phyloP scores from a whole-genome alignment of 2,888 invertebrate species.

The Galerucella calmariensis region DNA sequence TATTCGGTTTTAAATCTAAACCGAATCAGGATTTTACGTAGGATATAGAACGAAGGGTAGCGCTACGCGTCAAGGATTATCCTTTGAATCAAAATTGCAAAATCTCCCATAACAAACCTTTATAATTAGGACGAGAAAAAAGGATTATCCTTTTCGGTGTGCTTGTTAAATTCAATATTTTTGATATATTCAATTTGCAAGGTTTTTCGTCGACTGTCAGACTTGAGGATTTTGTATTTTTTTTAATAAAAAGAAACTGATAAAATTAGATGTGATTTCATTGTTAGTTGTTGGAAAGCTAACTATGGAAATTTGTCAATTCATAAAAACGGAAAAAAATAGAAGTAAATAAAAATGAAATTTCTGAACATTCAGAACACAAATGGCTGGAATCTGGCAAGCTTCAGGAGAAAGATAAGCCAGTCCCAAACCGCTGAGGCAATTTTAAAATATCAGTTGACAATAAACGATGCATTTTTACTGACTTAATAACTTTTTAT shows the following conservation, averaged over 20 bases:
- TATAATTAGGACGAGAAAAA: slow-evolving; percentile 49
- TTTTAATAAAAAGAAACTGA: too few species aligned
- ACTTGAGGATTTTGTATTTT: too few species aligned
- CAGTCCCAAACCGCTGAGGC: slow-evolving; percentile 46
- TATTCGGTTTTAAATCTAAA: slow-evolving; percentile 9
- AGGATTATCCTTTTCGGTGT: slow-evolving; percentile 43
- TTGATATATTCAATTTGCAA: slow-evolving; percentile 17
- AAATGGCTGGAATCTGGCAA: slow-evolving; percentile 39
- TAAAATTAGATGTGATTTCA: too few species aligned
- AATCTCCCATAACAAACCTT: slow-evolving; percentile 54
- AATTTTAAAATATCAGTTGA: slow-evolving; percentile 49
- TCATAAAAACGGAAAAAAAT: background rate
- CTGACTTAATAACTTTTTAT: slow-evolving; percentile 43
- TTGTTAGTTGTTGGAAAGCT: too few species aligned
- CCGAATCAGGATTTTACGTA: slow-evolving; percentile 5
- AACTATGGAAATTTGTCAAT: too few species aligned
- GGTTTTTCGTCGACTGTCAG: background rate
- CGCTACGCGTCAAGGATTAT: slow-evolving; percentile 31
- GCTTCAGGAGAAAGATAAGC: slow-evolving; percentile 42
- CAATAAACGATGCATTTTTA: slow-evolving; percentile 45
- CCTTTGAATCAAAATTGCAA: slow-evolving; percentile 50
- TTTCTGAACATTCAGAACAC: slow-evolving; percentile 25
- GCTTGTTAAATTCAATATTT: slow-evolving; percentile 47
- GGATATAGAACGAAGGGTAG: background rate
- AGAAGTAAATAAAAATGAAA: slow-evolving; percentile 39